Percentiles rank a stretch among this genome's conserved stretches.
These are phyloP conservation scores for Megalops atlanticus DNA, from an alignment of 2,113 vertebrate species.

Conservation along the genomic window DNA sequence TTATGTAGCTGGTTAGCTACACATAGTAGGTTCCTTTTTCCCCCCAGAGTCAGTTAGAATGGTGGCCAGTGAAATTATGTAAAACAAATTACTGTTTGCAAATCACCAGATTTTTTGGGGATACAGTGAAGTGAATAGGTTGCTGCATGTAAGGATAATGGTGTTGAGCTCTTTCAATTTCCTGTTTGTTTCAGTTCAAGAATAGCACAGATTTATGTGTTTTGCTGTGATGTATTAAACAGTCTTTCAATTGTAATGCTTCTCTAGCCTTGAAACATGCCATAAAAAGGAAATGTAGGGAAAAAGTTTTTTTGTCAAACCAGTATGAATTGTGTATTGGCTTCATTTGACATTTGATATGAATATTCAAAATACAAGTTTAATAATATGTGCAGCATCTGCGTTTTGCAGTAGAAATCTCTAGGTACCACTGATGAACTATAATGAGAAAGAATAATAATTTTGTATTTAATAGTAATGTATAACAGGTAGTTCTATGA, in stretches of 20 bases:
- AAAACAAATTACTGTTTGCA: not conserved
- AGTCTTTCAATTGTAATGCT: not conserved
- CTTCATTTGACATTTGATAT: not conserved
- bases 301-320: not conserved
- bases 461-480: slow-evolving; percentile 59
- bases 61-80: not conserved
- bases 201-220: not conserved
- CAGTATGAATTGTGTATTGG: not conserved
- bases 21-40: not conserved
- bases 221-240: not conserved
- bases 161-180: not conserved
- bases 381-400: not conserved
- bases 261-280: slow-evolving; percentile 41
- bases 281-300: slow-evolving; percentile 23
- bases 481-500: slow-evolving; percentile 69
- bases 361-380: not conserved
- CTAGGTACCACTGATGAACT: slow-evolving; percentile 60
- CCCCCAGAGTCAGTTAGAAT: not conserved
- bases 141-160: not conserved
- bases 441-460: slow-evolving; percentile 67
- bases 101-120: not conserved
- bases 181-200: not conserved
- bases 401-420: slow-evolving; percentile 53
- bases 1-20: not conserved
- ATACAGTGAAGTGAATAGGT: not conserved